These are phyloP conservation scores for Antechinus stuartii DNA, from an alignment of 2,113 vertebrate species.

Conservation along the genomic window DNA sequence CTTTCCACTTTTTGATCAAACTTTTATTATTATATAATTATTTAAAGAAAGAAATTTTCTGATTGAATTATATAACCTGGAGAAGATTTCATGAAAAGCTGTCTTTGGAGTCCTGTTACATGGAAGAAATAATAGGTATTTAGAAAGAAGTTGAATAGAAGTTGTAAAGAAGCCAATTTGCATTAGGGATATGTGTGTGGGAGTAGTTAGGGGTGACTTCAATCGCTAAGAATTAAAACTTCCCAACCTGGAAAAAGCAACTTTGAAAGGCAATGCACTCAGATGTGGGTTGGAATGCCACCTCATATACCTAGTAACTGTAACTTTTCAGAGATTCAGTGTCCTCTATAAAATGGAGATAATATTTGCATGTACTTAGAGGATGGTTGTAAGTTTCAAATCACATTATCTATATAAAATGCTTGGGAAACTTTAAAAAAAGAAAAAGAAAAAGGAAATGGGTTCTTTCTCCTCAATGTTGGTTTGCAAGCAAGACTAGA, in stretches of 20 bases:
- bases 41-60: constrained; percentile 73
- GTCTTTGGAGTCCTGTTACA: neutral
- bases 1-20: constrained; percentile 79
- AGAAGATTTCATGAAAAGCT: neutral
- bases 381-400: too few relatives aligned
- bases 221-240: neutral
- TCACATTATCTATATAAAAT: too few relatives aligned
- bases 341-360: too few relatives aligned
- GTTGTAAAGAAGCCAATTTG: neutral
- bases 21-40: constrained; percentile 85
- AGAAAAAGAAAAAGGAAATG: too few relatives aligned
- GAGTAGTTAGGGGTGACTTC: neutral
- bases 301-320: too few relatives aligned
- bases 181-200: neutral
- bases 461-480: neutral
- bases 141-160: neutral
- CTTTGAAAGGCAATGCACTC: neutral
- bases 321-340: too few relatives aligned
- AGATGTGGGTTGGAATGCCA: too few relatives aligned
- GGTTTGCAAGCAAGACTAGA: neutral
- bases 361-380: too few relatives aligned
- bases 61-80: constrained; percentile 55
- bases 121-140: neutral
- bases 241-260: neutral
- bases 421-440: too few relatives aligned